Percentiles rank a stretch among this genome's conserved stretches.
phyloP scores from a whole-genome alignment of 2,113 vertebrate species.

The Ceuthmochares aereus region DNA sequence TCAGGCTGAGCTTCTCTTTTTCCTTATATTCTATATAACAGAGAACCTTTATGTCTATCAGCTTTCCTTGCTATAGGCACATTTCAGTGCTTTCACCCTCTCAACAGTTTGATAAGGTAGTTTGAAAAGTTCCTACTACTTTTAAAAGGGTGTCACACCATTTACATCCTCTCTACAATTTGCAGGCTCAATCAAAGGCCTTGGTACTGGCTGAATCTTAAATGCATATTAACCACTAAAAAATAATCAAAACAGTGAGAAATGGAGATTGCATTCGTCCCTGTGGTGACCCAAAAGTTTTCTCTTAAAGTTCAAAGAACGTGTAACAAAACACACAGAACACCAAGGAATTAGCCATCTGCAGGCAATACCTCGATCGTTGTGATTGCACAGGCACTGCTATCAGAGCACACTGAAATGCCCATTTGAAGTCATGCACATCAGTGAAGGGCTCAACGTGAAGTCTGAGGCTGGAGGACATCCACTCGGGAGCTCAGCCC shows the following conservation, averaged over 20 bases:
- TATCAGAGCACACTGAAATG: background rate
- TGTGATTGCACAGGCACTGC: fast-evolving
- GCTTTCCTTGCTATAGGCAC: background rate
- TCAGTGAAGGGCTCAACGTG: background rate
- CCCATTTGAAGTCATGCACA: fast-evolving
- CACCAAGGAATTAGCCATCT: background rate
- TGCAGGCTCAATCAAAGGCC: background rate
- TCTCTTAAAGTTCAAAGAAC: background rate
- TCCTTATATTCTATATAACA: background rate
- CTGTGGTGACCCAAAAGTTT: background rate
- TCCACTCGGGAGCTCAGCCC: background rate
- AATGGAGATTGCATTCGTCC: background rate
- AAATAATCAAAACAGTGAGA: background rate
- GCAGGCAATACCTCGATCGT: background rate
- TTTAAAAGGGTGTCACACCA: background rate
- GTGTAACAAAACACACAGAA: background rate
- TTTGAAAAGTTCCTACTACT: background rate
- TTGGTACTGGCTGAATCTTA: background rate
- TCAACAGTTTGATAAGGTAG: background rate
- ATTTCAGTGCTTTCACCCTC: background rate
- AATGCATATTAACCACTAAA: background rate
- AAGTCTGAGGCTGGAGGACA: background rate
- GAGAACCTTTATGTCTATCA: background rate
- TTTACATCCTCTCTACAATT: background rate
- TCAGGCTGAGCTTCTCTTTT: background rate